phyloP scores from a whole-genome alignment of 2,797 vertebrate species.

The Paramormyrops hopkinsi region DNA sequence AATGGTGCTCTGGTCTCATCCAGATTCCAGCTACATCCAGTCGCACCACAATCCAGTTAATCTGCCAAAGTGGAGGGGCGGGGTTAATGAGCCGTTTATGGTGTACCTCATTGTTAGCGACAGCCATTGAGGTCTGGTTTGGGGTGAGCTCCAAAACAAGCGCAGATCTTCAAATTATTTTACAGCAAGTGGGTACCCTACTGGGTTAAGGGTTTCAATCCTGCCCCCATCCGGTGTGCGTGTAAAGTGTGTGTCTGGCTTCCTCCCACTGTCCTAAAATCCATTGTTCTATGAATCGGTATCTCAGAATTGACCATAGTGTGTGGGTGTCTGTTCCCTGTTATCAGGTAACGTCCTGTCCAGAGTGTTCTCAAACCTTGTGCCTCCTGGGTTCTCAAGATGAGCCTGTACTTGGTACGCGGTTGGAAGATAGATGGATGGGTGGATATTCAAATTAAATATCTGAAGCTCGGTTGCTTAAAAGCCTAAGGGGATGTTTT shows the following conservation, averaged over 20 bases:
- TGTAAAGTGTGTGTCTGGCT: not conserved
- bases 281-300: not conserved
- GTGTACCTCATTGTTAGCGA: not conserved
- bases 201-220: not conserved
- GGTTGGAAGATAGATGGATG: not conserved
- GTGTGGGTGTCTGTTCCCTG: not conserved
- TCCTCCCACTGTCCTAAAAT: not conserved
- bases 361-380: not conserved
- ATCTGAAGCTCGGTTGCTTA: conserved; percentile 4
- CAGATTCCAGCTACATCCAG: conserved; percentile 19
- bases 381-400: not conserved
- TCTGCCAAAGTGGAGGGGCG: conserved; percentile 10
- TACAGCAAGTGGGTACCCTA: not conserved
- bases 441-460: conserved; percentile 2
- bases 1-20: conserved; percentile 11
- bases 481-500: conserved; percentile 20
- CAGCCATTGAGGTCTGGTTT: conserved; percentile 21
- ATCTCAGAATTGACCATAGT: not conserved
- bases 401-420: not conserved
- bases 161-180: not conserved
- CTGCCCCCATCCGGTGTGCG: not conserved
- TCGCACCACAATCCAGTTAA: conserved; percentile 17
- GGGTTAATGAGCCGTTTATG: conserved; percentile 14
- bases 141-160: not conserved
- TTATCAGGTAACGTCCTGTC: not conserved